Base-by-base conservation (phyloP, 2,888 invertebrate genomes). In the Physocephala rufipes region DNA sequence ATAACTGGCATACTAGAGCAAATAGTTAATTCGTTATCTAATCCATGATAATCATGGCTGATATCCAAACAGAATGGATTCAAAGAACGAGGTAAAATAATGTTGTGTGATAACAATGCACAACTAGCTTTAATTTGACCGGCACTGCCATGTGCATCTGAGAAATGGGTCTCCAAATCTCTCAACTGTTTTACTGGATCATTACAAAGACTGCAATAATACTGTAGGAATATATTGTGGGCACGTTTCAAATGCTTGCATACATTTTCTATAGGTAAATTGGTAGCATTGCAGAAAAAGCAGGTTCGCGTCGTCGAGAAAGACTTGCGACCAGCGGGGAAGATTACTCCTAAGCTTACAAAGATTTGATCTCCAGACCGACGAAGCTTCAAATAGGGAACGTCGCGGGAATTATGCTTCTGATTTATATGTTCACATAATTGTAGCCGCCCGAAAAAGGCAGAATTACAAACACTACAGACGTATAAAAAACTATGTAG, bases 181-280 rank as follows among this genome's bases (percentile, higher is more conserved):
- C 51, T 59, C 12, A 76, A 58, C 12, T 75, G 64, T 43, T 59
- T 47, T 1, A 77, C 66, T 21, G 66, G 53, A 13, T 62, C 64
- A 47, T 72, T 61, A n/a, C 78, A 78, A 21, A 71, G 67, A 67
- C 74, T 75, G 43, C 77, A 78, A 68, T 67, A 71, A 36, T 78
- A 77, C 13, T 72, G 65, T 12, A 78, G 59, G 7, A 64, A 64
- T 9, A 78, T 26, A n/a, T 71, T 55, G 51, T 77, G 77, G 36
- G 67, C 66, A 1, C 74, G 64, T 55, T 76, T 76, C 21, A 78
- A 74, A 72, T 78, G 77, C 36, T 67, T 55, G n/a, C 21, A 67
- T 19, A 67, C 74, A 0, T 69, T 72, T 62, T 74, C 73, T n/a
- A 68, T 61, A 9, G 43, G 12, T 62, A 74, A 70, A 43, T 65